Percentiles rank a stretch among this genome's conserved stretches.
These are phyloP conservation scores for Myotis findleyi DNA, from an alignment of 2,797 vertebrate genomes.

Conservation along the genomic window DNA sequence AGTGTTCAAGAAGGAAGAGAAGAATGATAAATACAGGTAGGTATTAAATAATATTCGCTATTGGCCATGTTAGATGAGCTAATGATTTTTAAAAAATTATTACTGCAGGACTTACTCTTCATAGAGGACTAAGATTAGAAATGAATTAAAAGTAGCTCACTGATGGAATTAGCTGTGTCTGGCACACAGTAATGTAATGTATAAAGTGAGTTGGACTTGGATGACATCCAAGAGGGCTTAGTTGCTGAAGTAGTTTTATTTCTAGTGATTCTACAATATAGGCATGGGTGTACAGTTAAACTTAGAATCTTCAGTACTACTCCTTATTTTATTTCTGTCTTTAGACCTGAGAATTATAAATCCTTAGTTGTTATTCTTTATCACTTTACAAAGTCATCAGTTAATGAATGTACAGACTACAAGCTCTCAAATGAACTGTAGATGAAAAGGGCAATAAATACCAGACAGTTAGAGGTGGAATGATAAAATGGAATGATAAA, in stretches of 20 bases:
- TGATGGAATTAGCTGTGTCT: conserved; percentile 68
- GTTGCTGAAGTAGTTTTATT: conserved; percentile 59
- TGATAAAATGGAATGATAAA: neutral
- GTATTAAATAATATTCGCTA: conserved; percentile 32
- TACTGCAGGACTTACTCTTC: conserved; percentile 67
- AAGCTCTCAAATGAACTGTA: neutral
- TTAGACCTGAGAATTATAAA: conserved; percentile 48
- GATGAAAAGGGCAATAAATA: conserved; percentile 23
- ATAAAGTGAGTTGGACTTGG: conserved; percentile 68
- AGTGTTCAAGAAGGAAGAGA: conserved; percentile 47
- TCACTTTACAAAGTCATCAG: neutral
- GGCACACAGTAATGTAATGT: conserved; percentile 65
- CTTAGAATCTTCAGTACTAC: neutral
- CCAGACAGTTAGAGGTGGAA: neutral
- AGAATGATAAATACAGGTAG: conserved; percentile 41
- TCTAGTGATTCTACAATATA: conserved; percentile 34
- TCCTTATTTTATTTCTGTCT: neutral
- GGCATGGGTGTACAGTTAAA: conserved; percentile 4
- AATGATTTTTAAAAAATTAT: conserved; percentile 70
- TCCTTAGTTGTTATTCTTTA: conserved; percentile 47
- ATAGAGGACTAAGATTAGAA: conserved; percentile 67
- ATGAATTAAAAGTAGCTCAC: conserved; percentile 49
- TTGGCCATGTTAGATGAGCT: conserved; percentile 47
- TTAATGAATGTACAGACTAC: neutral
- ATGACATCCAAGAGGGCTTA: conserved; percentile 50